Base-by-base conservation (phyloP, 2,797 vertebrate species). In the Tamandua tetradactyla region DNA sequence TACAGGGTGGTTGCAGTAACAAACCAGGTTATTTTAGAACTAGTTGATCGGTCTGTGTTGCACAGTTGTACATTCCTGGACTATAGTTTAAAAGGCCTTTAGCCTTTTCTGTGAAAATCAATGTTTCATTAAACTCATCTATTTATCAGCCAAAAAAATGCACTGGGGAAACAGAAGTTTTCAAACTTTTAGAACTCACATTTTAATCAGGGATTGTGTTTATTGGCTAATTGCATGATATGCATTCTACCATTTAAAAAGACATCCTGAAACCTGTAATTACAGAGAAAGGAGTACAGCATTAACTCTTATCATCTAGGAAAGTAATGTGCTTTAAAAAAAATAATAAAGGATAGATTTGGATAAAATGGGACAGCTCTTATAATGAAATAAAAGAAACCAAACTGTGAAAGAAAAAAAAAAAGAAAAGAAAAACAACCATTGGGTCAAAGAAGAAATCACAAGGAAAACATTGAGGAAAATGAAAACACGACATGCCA, bases 201-300 rank as follows among this genome's bases (percentile, higher is more conserved):
- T 98, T 98, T 97, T 97, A 98, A 98, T 98, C 98, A 98, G 98
- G 98, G 98, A 97, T 96, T 96, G 97, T 98, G 96, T 98, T 97
- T 96, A 96, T 96, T 96, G 97, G 92, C 97, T 98, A 96, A 94
- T 98, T n/a, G 98, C 98, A 98, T 98, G 98, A 95, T 95, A 91
- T 91, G 97, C 79, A 4, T 96, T 96, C 96, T 97, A 91, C 95
- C 96, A 83, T 97, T 97, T 97, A 90, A 95, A 95, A 95, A 96
- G 96, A 94, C 55, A 75, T 92, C 97, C 94, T 75, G 59, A 87
- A 96, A 79, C 88, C 94, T 98, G 83, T 92, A 93, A 96, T 97
- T 97, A 93, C 92, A 89, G 94, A 95, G 91, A 94, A 78, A 93
- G 82, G 69, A 75, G 75, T 37, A 42, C 61, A 92, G 88, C 87